A percentile compares a stretch with the other conserved stretches of the same genome.
Conservation (phyloP, 35 echinoderm and acorn worm species). For the Acanthaster planci region DNA sequence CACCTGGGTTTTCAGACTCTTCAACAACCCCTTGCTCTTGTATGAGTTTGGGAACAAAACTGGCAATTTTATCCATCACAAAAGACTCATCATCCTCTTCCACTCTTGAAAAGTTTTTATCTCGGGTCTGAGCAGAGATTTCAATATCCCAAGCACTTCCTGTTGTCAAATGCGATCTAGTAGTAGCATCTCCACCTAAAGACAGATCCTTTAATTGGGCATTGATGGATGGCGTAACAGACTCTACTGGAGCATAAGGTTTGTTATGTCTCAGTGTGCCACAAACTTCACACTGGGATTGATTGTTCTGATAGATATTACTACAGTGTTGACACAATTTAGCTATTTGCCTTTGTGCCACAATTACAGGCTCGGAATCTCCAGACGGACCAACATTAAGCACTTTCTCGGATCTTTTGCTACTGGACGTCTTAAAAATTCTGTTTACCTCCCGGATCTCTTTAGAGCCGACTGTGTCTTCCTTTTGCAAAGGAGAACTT, state of each 20-base stretch:
- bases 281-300: not conserved
- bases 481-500: too few species aligned
- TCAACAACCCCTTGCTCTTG: not conserved
- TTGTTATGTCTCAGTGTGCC: not conserved
- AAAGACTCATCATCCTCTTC: conserved; percentile 48
- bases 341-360: not conserved
- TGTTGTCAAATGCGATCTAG: not conserved
- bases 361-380: not conserved
- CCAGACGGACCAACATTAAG: not conserved
- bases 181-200: not conserved
- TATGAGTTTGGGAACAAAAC: conserved; percentile 33
- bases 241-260: not conserved
- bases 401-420: not conserved
- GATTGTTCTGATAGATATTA: not conserved
- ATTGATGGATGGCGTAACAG: not conserved
- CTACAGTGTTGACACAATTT: not conserved
- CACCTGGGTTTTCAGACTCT: not conserved
- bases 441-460: not conserved
- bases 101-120: not conserved
- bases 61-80: conserved; percentile 59
- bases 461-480: not conserved
- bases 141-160: conserved; percentile 15
- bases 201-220: not conserved
- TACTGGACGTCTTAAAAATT: not conserved
- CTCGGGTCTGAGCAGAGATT: not conserved